These are phyloP conservation scores for Siderastrea siderea DNA, from an alignment of 92 coral and sea anemone species.

Conservation along the genomic window DNA sequence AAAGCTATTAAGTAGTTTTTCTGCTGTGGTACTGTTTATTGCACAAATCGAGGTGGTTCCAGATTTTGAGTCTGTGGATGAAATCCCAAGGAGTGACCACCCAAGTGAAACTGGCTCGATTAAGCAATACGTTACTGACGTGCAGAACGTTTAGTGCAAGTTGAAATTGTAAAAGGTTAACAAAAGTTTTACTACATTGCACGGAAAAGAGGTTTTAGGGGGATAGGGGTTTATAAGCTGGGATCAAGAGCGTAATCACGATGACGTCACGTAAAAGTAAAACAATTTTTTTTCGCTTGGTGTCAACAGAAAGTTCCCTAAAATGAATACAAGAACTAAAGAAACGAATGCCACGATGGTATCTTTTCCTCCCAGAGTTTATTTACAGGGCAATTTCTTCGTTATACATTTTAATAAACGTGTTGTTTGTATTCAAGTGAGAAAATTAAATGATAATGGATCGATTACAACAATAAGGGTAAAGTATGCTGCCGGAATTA, in stretches of 20 bases:
- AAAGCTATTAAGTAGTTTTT: background rate
- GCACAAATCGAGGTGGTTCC: background rate
- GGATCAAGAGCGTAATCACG: no score
- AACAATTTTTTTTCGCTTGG: background rate
- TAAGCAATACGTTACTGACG: no score
- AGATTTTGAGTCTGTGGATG: background rate
- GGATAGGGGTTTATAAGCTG: no score
- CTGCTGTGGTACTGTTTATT: background rate
- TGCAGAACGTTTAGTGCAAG: background rate
- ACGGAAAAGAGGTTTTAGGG: no score
- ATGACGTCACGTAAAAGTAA: no score
- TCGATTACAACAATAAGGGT: background rate
- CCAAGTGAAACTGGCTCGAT: background rate
- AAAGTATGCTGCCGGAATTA: background rate
- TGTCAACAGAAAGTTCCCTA: background rate
- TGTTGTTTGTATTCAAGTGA: background rate
- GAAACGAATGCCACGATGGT: background rate
- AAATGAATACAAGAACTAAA: background rate
- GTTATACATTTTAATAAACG: background rate
- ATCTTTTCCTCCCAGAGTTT: background rate
- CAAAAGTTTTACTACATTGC: no score
- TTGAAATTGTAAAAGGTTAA: no score
- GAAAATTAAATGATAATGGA: background rate
- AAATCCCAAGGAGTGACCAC: background rate
- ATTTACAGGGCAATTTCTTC: slow-evolving; percentile 4